Evolutionary conservation across 2,113 vertebrate genomes (phyloP).

Genomic region (Taxidea taxus): DNA sequence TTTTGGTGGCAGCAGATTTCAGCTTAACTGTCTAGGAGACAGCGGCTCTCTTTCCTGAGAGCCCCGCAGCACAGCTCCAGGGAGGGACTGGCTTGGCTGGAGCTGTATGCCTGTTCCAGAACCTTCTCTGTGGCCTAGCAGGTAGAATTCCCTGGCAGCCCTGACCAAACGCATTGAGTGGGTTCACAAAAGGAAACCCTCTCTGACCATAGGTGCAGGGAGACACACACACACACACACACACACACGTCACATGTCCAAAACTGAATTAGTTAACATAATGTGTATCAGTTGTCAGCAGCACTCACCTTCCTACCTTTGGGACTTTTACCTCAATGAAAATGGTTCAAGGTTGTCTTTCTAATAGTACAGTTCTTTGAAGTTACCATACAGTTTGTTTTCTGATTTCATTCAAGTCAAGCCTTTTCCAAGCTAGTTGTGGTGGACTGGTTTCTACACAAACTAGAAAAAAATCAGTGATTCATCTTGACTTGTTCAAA

Average conservation of each 20-base stretch:
- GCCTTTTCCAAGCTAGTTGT: background rate
- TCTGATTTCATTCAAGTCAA: background rate
- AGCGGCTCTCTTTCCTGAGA: background rate
- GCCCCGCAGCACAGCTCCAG: background rate
- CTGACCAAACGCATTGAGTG: background rate
- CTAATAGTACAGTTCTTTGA: background rate
- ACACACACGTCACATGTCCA: background rate
- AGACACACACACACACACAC: too few species aligned
- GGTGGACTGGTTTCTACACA: background rate
- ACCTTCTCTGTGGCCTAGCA: background rate
- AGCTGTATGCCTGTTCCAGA: background rate
- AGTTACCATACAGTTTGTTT: background rate
- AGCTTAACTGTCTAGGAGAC: too few species aligned
- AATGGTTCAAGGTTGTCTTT: background rate
- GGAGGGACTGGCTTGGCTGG: background rate
- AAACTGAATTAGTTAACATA: background rate
- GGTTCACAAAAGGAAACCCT: background rate
- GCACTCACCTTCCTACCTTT: background rate
- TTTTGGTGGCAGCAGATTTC: background rate
- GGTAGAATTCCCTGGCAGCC: background rate
- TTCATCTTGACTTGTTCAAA: background rate
- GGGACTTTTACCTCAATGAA: background rate
- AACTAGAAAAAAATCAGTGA: background rate
- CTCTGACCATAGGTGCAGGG: background rate
- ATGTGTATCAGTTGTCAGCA: background rate